phyloP scores from a whole-genome alignment of 1,140 invertebrate species.

The Tetragonula clypearis region DNA sequence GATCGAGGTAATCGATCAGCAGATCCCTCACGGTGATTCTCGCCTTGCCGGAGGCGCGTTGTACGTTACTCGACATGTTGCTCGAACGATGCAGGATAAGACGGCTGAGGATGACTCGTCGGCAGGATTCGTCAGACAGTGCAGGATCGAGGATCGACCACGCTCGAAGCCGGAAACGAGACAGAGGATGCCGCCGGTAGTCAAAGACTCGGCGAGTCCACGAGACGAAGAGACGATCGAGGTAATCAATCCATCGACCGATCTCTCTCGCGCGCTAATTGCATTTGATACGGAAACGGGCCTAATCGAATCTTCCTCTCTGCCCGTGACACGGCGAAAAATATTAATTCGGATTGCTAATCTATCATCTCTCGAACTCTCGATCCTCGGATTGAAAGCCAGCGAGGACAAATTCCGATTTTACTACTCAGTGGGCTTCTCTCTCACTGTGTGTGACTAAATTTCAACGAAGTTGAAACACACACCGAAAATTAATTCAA shows the following conservation, averaged over 20 bases:
- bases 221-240: constrained; percentile 42
- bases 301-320: neutral
- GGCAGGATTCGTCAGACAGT: constrained; percentile 14
- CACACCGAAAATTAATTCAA: no score
- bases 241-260: constrained; percentile 52
- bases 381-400: neutral
- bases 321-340: neutral
- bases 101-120: constrained; percentile 22
- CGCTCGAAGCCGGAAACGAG: constrained; percentile 54
- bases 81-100: constrained; percentile 17
- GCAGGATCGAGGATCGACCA: constrained; percentile 56
- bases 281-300: neutral
- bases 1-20: constrained; percentile 51
- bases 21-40: no score
- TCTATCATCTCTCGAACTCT: neutral
- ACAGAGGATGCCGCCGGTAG: constrained; percentile 44
- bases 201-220: constrained; percentile 39
- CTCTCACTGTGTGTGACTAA: no score
- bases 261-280: neutral
- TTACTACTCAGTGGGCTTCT: no score
- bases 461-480: no score
- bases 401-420: neutral
- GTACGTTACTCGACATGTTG: neutral
- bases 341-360: neutral
- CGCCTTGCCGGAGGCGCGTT: constrained; percentile 3